Conservation (phyloP, 2,113 vertebrate species). For the Smithornis capensis region DNA sequence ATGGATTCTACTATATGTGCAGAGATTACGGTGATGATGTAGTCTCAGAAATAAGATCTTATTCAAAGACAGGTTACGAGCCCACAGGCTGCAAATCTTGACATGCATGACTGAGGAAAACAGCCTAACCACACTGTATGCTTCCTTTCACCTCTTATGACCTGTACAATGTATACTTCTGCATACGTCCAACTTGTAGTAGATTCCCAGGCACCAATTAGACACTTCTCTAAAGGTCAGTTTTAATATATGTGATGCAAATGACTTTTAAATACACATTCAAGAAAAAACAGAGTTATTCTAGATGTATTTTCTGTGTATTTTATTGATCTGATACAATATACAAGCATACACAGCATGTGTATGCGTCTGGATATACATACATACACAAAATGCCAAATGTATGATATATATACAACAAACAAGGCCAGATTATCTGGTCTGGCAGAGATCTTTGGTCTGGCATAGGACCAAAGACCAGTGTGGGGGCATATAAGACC, state of each 20-base stretch:
- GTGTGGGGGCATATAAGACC: neutral
- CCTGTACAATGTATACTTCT: neutral
- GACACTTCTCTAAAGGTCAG: neutral
- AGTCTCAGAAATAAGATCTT: neutral
- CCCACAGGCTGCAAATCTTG: neutral
- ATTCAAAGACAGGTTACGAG: neutral
- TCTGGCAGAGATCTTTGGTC: neutral
- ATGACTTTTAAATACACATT: neutral
- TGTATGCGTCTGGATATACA: neutral
- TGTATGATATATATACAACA: slow-evolving; percentile 15
- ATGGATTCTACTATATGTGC: neutral
- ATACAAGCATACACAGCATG: neutral
- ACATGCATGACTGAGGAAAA: neutral
- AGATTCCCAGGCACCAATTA: neutral
- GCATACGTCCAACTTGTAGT: neutral
- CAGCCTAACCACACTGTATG: neutral
- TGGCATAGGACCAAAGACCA: neutral
- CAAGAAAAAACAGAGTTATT: neutral
- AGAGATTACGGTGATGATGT: neutral
- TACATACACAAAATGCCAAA: neutral
- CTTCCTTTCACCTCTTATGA: neutral
- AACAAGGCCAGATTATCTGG: neutral
- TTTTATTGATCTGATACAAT: slow-evolving; percentile 44
- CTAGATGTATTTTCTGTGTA: neutral
- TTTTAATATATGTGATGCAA: neutral